Percentiles rank a stretch among this genome's conserved stretches.
Evolutionary conservation across 2,888 invertebrate species (phyloP).

Genomic region (Drosophila merina): DNA sequence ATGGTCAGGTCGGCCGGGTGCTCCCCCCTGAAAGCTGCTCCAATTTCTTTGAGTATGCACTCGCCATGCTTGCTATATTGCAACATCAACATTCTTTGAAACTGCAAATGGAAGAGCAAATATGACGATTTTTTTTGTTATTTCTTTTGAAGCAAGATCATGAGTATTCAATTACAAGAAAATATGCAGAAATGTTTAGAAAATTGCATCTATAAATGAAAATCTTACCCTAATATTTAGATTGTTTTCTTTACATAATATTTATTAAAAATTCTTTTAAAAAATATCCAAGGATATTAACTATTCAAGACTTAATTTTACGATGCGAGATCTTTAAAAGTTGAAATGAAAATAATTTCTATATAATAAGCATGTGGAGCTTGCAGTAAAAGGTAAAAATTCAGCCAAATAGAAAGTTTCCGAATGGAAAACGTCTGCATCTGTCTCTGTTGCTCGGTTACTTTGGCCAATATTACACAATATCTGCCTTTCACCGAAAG

Average conservation of each 20-base stretch:
- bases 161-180: conserved; percentile 15
- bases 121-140: conserved; percentile 15
- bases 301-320: not conserved
- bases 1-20: conserved; percentile 94
- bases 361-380: conserved; percentile 1
- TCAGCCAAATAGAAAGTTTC: conserved; percentile 47
- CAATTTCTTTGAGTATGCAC: conserved; percentile 95
- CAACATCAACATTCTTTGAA: conserved; percentile 90
- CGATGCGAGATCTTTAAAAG: conserved; percentile 11
- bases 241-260: too few relatives aligned
- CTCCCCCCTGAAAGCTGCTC: conserved; percentile 94
- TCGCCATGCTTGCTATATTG: conserved; percentile 97
- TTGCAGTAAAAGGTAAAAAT: conserved; percentile 26
- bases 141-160: conserved; percentile 13
- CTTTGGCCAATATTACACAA: conserved; percentile 45
- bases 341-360: conserved; percentile 22
- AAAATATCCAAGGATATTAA: not conserved
- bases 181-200: not conserved
- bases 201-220: too few relatives aligned
- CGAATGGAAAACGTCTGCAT: conserved; percentile 47
- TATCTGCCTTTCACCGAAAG: conserved; percentile 53
- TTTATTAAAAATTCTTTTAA: too few relatives aligned
- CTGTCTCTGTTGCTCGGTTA: conserved; percentile 26
- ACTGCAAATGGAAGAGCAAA: conserved; percentile 70
- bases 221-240: too few relatives aligned